Evolutionary conservation across 2,888 invertebrate genomes (phyloP), one percentile per base, ranked within the genome.

Genomic region (Oconnorella tubifera): DNA sequence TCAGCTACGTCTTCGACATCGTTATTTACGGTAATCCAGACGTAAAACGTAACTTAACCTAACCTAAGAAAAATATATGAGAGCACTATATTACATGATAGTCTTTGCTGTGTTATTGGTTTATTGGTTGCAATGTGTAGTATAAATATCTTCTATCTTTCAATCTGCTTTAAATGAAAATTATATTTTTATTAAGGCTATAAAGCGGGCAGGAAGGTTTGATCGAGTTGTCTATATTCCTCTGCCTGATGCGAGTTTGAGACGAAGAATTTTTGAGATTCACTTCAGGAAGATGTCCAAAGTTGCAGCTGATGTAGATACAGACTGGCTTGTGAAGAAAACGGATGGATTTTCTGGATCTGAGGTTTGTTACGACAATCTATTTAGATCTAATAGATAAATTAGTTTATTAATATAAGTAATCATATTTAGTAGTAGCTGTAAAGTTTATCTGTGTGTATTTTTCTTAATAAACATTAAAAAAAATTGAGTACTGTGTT

Each of bases 341-440:
- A 93, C 93, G 0, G 86, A 88, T 32, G 88, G 89, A 0, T 97
- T 91, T 83, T 95, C 97, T 0, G 98, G 98, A 0, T 98, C 98
- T 0, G 98, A 99, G 68, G 73, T 71, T 51, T 51, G 25, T 51
- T 51, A 19, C 25, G 25, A 19, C 6, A 51, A 23, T 6, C 14
- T 51, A 19, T 51, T 19, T 19, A 19, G 25, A 23, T 51, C 25
- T 6, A 51, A 51, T 51, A 19, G 25, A 23, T 23, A 19, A 51
- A 19, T 6, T 19, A 19, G 25, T 6, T 51, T 25, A 6, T 51
- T 6, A 27, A 23, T 51, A 23, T 51, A 19, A 25, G 25, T 6
- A 27, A 6, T 4, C 10, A 51, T 6, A 23, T 25, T 51, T 6
- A 51, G 6, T 6, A 6, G 53, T 6, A 19, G 25, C 25, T 19